A percentile compares a stretch with the other conserved stretches of the same genome.
Conservation (phyloP, 2,888 invertebrate species). For the Cryptophagus acutangulus region DNA sequence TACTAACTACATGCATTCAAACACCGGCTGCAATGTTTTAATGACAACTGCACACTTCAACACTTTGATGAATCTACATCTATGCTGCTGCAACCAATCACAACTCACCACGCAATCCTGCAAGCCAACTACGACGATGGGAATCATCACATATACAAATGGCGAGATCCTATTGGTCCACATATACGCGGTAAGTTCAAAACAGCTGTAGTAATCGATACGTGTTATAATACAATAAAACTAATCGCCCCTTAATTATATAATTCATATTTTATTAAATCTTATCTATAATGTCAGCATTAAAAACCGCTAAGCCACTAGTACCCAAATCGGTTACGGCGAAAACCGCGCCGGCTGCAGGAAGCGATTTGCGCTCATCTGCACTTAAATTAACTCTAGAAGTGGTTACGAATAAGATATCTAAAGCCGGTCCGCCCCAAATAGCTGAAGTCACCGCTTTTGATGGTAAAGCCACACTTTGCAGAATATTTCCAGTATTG, state of each 20-base stretch:
- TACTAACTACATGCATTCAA: too few relatives aligned
- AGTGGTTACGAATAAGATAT: slow-evolving; percentile 60
- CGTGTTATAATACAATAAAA: slow-evolving; percentile 1
- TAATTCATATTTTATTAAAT: neutral
- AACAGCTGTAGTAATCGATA: too few relatives aligned
- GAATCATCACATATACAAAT: slow-evolving; percentile 38
- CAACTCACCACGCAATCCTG: slow-evolving; percentile 40
- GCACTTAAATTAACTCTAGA: slow-evolving; percentile 39
- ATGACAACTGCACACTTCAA: too few relatives aligned
- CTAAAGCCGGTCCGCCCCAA: slow-evolving; percentile 59
- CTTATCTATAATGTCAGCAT: slow-evolving; percentile 27
- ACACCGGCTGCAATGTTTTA: too few relatives aligned
- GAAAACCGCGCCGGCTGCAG: slow-evolving; percentile 50
- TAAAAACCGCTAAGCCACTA: slow-evolving; percentile 36
- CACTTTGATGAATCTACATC: slow-evolving; percentile 17
- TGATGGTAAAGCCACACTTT: slow-evolving; percentile 50
- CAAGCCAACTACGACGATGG: slow-evolving; percentile 28
- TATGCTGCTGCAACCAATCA: slow-evolving; percentile 32
- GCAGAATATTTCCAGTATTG: slow-evolving; percentile 46
- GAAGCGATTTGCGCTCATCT: slow-evolving; percentile 39
- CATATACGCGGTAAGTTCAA: neutral
- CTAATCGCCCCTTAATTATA: neutral
- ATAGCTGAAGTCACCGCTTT: slow-evolving; percentile 57
- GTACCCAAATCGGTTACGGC: slow-evolving; percentile 39
- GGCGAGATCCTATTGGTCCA: slow-evolving; percentile 39